These are phyloP conservation scores for Portunus trituberculatus DNA, from an alignment of 1,140 invertebrate species.

Conservation along the genomic window DNA sequence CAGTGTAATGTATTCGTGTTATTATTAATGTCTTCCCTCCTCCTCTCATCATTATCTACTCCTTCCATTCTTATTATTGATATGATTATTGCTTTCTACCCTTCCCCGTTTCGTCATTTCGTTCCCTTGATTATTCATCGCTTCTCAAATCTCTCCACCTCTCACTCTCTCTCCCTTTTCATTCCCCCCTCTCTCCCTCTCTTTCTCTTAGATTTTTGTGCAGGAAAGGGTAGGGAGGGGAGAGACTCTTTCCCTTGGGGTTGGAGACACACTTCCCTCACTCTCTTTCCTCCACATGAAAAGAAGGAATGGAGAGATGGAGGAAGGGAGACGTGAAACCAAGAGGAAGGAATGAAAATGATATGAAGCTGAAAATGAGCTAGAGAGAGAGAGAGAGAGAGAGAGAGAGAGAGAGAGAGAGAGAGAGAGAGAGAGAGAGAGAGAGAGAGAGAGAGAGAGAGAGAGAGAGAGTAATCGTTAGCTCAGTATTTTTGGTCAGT, in stretches of 20 bases:
- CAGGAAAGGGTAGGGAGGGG: no score
- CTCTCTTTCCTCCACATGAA: background rate
- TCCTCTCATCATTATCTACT: background rate
- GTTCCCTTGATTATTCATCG: background rate
- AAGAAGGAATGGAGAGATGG: background rate
- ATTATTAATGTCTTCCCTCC: background rate
- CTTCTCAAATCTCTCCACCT: constrained; percentile 4
- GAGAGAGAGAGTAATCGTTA: no score
- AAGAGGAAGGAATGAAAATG: constrained; percentile 21
- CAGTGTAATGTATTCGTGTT: background rate
- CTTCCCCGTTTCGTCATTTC: background rate
- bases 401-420: no score
- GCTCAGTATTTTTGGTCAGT: background rate
- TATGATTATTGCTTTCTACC: background rate
- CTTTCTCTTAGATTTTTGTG: background rate
- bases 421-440: no score
- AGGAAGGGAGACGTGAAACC: background rate
- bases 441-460: no score
- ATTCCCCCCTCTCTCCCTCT: background rate
- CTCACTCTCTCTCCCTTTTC: background rate
- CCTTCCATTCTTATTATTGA: background rate
- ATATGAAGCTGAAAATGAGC: background rate
- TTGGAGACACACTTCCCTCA: background rate
- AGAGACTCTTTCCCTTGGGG: background rate
- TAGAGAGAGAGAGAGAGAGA: background rate